These are phyloP conservation scores for Apostichopus japonicus DNA, from an alignment of 35 echinoderm and acorn worm genomes.

Conservation along the genomic window DNA sequence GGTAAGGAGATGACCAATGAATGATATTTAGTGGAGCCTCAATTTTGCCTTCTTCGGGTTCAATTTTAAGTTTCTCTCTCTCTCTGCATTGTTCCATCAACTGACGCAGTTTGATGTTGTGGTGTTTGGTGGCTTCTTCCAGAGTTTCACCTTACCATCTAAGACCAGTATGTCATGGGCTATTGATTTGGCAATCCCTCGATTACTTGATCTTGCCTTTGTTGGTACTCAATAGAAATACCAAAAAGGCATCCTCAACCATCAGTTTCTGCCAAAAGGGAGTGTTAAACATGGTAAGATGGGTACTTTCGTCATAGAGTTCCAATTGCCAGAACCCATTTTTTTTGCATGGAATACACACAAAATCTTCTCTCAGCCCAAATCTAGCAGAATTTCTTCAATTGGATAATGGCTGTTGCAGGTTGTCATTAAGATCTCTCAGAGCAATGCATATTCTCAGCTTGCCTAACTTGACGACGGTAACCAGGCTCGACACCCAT, in stretches of 20 bases:
- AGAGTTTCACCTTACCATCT: slow-evolving; percentile 71
- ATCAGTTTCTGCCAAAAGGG: slow-evolving; percentile 71
- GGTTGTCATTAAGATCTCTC: neutral
- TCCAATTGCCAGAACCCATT: too few relatives aligned
- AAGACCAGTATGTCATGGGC: slow-evolving; percentile 64
- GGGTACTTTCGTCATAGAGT: neutral
- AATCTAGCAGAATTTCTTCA: neutral
- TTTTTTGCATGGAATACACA: too few relatives aligned
- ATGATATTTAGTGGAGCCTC: slow-evolving; percentile 48
- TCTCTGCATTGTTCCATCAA: slow-evolving; percentile 66
- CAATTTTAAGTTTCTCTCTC: slow-evolving; percentile 65
- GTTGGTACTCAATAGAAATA: slow-evolving; percentile 73
- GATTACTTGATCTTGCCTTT: slow-evolving; percentile 43
- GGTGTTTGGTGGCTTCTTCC: slow-evolving; percentile 67
- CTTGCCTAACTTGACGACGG: slow-evolving; percentile 53
- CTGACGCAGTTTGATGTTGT: slow-evolving; percentile 64
- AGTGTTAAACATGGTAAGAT: slow-evolving; percentile 73
- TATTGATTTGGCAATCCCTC: slow-evolving; percentile 29
- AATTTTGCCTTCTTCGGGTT: slow-evolving; percentile 70
- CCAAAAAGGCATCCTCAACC: slow-evolving; percentile 80
- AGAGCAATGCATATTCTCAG: neutral
- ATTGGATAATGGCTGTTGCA: slow-evolving; percentile 7
- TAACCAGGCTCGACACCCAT: slow-evolving; percentile 71
- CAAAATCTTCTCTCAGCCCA: too few relatives aligned
- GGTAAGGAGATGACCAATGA: slow-evolving; percentile 64